Base-by-base conservation (phyloP, 2,113 vertebrate genomes). In the Scalopus aquaticus region DNA sequence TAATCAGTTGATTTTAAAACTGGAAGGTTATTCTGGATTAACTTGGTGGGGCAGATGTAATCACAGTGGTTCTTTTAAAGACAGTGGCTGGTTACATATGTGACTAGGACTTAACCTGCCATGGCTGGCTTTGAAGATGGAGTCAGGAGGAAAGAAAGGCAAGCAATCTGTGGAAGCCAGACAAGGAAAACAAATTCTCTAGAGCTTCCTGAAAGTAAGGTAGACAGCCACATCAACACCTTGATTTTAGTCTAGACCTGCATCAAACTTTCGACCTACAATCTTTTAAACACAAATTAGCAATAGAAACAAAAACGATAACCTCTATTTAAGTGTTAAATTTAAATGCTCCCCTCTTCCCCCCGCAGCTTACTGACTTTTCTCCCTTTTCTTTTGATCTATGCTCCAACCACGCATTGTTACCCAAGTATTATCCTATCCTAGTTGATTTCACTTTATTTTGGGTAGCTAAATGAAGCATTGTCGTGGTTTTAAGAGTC, bases 1-100 rank as follows among this genome's bases (percentile, higher is more conserved):
- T 93, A 35, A 56, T 67, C 46, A 46, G 9, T 88, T 88, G 76
- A 74, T 73, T 88, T 78, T 65, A 67, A 88, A 88, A 76, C 42
- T 56, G 67, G 37, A 49, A 56, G 58, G 24, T 88, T 76, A 65
- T 82, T 39, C 30, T 65, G 32, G 56, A 74, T 88, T 51, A 44
- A 88, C 56, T 39, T 88, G 37, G 19, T 24, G 56, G 67, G 35
- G 28, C 30, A 35, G 67, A 64, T 49, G 32, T 64, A 65, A 72
- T 94, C 16, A 84, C 12, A 65, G 35, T 19, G 39, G 49, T 67
- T 9, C 30, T 86, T 56, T 37, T 76, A 95, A 81, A 39, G 54
- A 13, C 30, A 44, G 5, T 51, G 42, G 17, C 42, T 62, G 42
- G 74, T 62, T 32, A n/a, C 54, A 54, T 79, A 42, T 44, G 12